phyloP scores from a whole-genome alignment of 2,113 vertebrate genomes.

The Microcebus tavaratra region DNA sequence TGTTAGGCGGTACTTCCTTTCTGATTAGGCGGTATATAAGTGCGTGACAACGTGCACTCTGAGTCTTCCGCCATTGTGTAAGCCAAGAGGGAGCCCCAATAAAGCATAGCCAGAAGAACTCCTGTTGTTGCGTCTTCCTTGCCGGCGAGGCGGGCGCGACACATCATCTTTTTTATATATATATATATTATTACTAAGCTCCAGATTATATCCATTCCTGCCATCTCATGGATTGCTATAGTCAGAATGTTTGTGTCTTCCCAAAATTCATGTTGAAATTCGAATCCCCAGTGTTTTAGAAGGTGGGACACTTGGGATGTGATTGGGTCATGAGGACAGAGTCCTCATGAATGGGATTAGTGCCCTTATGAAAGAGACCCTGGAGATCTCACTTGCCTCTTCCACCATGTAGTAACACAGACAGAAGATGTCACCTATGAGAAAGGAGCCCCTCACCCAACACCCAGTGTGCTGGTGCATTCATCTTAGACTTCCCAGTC shows the following conservation, averaged over 20 bases:
- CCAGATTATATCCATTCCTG: background rate
- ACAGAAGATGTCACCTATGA: no score
- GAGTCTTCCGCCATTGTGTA: no score
- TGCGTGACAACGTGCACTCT: no score
- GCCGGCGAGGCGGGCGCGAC: no score
- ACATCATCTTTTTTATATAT: background rate
- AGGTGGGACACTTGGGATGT: fast-evolving
- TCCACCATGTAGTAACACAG: background rate
- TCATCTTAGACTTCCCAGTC: background rate
- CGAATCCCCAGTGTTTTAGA: background rate
- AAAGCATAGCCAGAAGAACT: no score
- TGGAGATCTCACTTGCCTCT: background rate
- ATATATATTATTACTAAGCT: background rate
- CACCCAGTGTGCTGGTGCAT: background rate
- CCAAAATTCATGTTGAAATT: background rate
- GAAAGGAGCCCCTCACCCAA: background rate
- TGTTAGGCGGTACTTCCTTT: no score
- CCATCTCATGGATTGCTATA: background rate
- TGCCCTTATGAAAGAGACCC: background rate
- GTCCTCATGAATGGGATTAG: background rate
- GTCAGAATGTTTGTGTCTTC: background rate
- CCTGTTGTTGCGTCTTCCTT: no score
- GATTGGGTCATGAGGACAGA: background rate
- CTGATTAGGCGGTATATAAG: no score
- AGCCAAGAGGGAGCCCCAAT: no score